Conservation (phyloP, 2,113 vertebrate species). For the Aplodontia rufa region DNA sequence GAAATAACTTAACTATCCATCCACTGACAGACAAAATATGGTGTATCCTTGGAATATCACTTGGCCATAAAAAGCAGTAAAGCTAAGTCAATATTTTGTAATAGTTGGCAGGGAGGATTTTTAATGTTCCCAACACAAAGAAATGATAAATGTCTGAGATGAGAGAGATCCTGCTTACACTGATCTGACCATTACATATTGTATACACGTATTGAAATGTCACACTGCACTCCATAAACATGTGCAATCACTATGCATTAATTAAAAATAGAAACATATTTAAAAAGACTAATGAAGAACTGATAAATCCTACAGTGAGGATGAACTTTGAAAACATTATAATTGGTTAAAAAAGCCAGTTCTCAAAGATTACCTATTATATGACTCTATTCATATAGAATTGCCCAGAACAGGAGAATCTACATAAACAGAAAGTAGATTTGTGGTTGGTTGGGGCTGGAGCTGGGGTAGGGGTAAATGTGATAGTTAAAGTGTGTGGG, state of each 20-base stretch:
- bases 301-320: background rate
- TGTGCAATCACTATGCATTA: background rate
- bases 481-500: background rate
- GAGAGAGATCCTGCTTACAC: background rate
- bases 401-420: background rate
- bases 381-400: background rate
- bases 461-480: accelerated
- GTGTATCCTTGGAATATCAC: background rate
- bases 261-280: background rate
- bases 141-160: background rate
- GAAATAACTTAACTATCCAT: background rate
- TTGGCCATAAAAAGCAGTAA: background rate
- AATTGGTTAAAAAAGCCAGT: background rate
- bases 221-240: background rate
- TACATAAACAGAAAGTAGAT: background rate
- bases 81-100: background rate
- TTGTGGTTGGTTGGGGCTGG: background rate
- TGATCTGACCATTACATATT: background rate
- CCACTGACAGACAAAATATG: background rate
- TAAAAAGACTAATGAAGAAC: background rate
- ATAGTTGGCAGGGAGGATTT: background rate
- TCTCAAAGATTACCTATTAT: background rate
- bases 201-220: background rate
- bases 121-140: background rate
- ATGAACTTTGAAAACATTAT: background rate